Percentiles rank a stretch among this genome's conserved stretches.
Evolutionary conservation across 2,113 vertebrate species (phyloP).

Genomic region (Aphyosemion australe): DNA sequence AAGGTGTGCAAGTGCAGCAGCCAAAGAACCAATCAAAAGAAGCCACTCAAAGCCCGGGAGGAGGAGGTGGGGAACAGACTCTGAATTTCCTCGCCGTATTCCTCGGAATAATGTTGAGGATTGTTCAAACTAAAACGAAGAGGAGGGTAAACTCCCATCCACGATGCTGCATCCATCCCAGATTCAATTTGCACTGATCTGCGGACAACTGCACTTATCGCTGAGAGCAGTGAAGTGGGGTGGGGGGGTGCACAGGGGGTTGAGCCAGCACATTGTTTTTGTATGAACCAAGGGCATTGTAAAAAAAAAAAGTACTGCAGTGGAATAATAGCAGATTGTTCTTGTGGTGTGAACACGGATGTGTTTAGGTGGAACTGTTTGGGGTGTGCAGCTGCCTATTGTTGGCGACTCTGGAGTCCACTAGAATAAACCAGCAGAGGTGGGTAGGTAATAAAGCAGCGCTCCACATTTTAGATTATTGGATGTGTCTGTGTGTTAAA

Average conservation of each 20-base stretch:
- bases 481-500: slow-evolving; percentile 20
- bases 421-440: slow-evolving; percentile 44
- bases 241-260: slow-evolving; percentile 8
- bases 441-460: slow-evolving; percentile 71
- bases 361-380: slow-evolving; percentile 45
- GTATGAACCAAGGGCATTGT: slow-evolving; percentile 67
- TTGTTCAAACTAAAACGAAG: slow-evolving; percentile 25
- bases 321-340: slow-evolving; percentile 60
- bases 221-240: slow-evolving; percentile 49
- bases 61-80: slow-evolving; percentile 23
- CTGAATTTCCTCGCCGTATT: slow-evolving; percentile 1
- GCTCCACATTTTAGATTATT: slow-evolving; percentile 75
- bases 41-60: slow-evolving; percentile 37
- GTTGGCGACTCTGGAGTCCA: slow-evolving; percentile 38
- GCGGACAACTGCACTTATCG: slow-evolving; percentile 66
- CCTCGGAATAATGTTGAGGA: slow-evolving; percentile 9
- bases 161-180: slow-evolving; percentile 62
- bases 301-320: slow-evolving; percentile 49
- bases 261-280: slow-evolving; percentile 63
- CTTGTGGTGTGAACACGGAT: slow-evolving; percentile 39
- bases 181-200: slow-evolving; percentile 78
- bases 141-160: slow-evolving; percentile 15
- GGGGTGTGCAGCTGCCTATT: too few species aligned
- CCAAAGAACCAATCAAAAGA: slow-evolving; percentile 36
- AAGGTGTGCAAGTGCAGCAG: slow-evolving; percentile 54